These are phyloP conservation scores for Sitophilus oryzae DNA, from an alignment of 1,140 invertebrate genomes.

Conservation along the genomic window DNA sequence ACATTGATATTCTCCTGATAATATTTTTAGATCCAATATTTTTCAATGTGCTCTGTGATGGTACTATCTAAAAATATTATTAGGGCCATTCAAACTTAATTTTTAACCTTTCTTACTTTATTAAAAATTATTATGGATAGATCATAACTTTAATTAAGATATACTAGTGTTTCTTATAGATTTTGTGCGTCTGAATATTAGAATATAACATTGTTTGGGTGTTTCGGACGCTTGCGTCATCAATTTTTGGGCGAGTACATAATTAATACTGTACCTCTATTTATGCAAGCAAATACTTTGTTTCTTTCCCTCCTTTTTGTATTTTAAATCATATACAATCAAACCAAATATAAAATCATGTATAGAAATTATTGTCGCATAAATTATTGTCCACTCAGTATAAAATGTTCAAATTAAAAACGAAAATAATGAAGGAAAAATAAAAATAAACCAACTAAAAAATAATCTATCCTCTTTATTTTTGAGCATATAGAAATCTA, in stretches of 20 bases:
- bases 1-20: neutral
- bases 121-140: neutral
- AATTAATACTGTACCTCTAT: too few relatives aligned
- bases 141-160: neutral
- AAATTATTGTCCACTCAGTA: neutral
- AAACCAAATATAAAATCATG: too few relatives aligned
- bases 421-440: neutral
- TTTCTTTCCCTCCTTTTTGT: too few relatives aligned
- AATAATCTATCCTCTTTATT: neutral
- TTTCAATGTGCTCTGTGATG: too few relatives aligned
- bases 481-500: too few relatives aligned
- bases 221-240: too few relatives aligned
- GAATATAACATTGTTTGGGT: too few relatives aligned
- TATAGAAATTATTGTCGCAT: neutral
- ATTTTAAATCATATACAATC: too few relatives aligned
- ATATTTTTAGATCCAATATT: neutral
- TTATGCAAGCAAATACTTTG: too few relatives aligned
- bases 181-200: too few relatives aligned
- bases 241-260: too few relatives aligned
- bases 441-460: neutral
- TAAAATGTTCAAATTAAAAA: too few relatives aligned
- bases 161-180: neutral
- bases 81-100: neutral
- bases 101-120: slow-evolving; percentile 6
- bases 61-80: neutral